These are phyloP conservation scores for Poliocrania exsul DNA, from an alignment of 2,797 vertebrate species.

Conservation along the genomic window DNA sequence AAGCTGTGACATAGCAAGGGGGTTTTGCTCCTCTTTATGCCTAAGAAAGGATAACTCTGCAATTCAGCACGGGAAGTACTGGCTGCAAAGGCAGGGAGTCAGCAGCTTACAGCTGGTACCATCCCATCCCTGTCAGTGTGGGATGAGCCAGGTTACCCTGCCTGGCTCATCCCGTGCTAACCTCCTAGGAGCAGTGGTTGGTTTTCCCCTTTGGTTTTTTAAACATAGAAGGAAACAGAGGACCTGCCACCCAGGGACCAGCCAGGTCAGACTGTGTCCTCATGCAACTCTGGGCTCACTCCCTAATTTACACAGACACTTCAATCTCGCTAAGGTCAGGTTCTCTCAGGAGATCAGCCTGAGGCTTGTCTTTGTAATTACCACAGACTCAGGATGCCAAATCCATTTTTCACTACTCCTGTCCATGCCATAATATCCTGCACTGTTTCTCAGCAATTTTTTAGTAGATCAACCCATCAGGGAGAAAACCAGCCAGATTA, in stretches of 20 bases:
- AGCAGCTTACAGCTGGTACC: neutral
- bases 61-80: neutral
- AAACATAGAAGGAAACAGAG: neutral
- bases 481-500: neutral
- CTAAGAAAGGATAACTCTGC: neutral
- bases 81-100: neutral
- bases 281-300: neutral
- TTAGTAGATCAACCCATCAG: neutral
- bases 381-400: neutral
- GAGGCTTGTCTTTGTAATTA: neutral
- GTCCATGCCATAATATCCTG: neutral
- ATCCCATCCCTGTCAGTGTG: accelerated
- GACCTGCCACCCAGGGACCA: neutral
- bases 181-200: neutral
- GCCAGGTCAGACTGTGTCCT: neutral
- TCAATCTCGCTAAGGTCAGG: neutral
- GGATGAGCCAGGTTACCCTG: neutral
- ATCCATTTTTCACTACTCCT: neutral
- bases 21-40: neutral
- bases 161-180: neutral
- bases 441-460: neutral
- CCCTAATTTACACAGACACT: neutral
- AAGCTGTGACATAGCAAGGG: neutral
- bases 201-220: neutral
- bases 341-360: neutral